Base-by-base conservation (phyloP, 2,797 vertebrate genomes). In the Hyperoplus lanceolatus region DNA sequence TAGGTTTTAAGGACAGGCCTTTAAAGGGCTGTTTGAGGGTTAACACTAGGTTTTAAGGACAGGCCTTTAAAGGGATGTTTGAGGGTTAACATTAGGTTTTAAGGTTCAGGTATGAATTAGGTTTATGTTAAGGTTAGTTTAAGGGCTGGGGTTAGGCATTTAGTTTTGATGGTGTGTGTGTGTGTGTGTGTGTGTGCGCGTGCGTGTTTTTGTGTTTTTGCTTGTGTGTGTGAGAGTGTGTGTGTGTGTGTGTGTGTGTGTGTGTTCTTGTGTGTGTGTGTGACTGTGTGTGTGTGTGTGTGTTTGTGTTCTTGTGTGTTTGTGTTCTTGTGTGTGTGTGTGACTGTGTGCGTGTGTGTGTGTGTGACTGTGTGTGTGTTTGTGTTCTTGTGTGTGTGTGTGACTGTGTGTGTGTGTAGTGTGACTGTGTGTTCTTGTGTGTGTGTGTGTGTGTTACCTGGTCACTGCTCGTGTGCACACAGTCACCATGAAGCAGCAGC, bases 381-480 rank as follows among this genome's bases (percentile, higher is more conserved):
- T 51, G 66, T 58, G 45, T 21, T 21, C 21, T 21, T 21, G 42
- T 58, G 65, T 58, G 61, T 54, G 71, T 72, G 56, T 21, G 5
- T 62, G 21, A 21, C 21, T 51, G 66, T 58, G 45, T 21, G 42
- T 58, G 65, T 58, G 61, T 54, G 45, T 21, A n/a, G 42, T 58
- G 65, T 58, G 61, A 50, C 76, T 67, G 68, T 72, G 56, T 21
- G 5, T 62, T 88, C n/a, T n/a, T 51, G 66, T 58, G 45, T 21
- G 42, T 58, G 65, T 58, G 61, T 54, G 78, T 67, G 68, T 72
- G 56, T 21, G 5, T 62, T 88, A 98, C 97, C 97, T 98, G 45
- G 97, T 98, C 59, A 99, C 96, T 0, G 97, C 97, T 50, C 97
- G 93, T n/a, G 97, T 99, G 87, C 97, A 99, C 77, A 98, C 95